Evolutionary conservation across 1,140 invertebrate species (phyloP), one percentile per base, ranked within the genome.

Genomic region (Drosophila repletoides): DNA sequence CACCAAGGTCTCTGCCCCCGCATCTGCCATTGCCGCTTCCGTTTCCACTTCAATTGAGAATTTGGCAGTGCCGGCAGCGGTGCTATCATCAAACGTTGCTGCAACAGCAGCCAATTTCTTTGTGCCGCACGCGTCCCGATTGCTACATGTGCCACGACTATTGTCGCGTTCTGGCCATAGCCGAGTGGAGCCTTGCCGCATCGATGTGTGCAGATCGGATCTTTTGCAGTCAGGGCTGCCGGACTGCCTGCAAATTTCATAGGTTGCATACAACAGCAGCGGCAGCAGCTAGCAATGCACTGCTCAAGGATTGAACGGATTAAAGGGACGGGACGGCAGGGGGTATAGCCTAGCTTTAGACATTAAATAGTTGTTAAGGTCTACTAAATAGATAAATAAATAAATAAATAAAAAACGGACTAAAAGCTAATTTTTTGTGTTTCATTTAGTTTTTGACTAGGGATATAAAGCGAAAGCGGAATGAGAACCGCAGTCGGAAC

Each of bases 131-230:
- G 2, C 64, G 53, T 17, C 84, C 84, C 9, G 76, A 88, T 14
- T 88, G 84, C 63, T 88, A 59, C 26, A 88, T 88, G 84, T 88
- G 84, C 64, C 76, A 84, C 48, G 84, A 88, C 51, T 88, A 88
- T 15, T 88, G 84, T 26, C 79, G 76, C 6, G 79, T 80, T 7
- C 65, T 88, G 5, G 38, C 52, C 5, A 38, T 80, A 5, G 75
- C 73, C 45, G 59, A 80, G 2, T 21, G 5, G 21, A 79, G 70
- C 6, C 53, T 88, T 36, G 69, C 84, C 43, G 17, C 29, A 1
- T 76, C 84, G 2, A 88, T 88, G 84, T 88, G 84, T 15, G 67
- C 75, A 10, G 84, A 88, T 36, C 40, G 49, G 5, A 61, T 61
- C 46, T 88, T 76, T 33, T 88, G 84, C 59, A 84, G 63, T 1